These are phyloP conservation scores for Cricetomys ansorgei DNA, from an alignment of 2,113 vertebrate species.

Conservation along the genomic window DNA sequence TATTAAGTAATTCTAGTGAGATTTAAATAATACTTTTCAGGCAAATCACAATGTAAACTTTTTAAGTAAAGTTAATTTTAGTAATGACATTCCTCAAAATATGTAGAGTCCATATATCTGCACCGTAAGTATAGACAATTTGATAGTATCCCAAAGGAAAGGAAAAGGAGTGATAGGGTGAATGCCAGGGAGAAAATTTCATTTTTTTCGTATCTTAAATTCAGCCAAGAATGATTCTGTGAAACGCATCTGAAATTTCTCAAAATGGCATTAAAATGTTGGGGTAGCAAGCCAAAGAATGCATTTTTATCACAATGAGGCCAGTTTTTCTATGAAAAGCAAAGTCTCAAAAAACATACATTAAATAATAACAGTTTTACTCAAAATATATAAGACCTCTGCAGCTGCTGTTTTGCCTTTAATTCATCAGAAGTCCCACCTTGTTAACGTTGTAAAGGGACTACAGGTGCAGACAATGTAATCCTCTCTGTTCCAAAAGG, in stretches of 20 bases:
- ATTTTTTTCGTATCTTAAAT: slow-evolving; percentile 49
- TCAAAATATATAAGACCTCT: slow-evolving; percentile 10
- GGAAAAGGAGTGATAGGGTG: background rate
- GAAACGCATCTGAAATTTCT: background rate
- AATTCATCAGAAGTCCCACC: background rate
- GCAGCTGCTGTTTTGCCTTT: slow-evolving; percentile 21
- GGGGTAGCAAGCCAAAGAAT: slow-evolving; percentile 6
- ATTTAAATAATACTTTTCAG: slow-evolving; percentile 29
- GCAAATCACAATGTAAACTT: slow-evolving; percentile 26
- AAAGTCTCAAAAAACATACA: slow-evolving; percentile 41
- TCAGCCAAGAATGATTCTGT: slow-evolving; percentile 13
- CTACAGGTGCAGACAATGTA: background rate
- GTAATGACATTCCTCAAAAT: slow-evolving; percentile 37
- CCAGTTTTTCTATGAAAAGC: background rate
- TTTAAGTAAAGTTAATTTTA: slow-evolving; percentile 60
- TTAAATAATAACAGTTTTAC: slow-evolving; percentile 54
- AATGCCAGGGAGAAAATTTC: slow-evolving; percentile 4
- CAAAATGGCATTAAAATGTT: slow-evolving; percentile 19
- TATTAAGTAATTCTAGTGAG: background rate
- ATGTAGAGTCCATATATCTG: background rate
- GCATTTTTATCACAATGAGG: slow-evolving; percentile 11
- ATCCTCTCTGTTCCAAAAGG: background rate
- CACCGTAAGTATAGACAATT: background rate
- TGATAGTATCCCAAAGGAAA: background rate
- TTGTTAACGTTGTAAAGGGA: slow-evolving; percentile 45